phyloP scores from a whole-genome alignment of 2,888 invertebrate species.

The Eurytoma californica region DNA sequence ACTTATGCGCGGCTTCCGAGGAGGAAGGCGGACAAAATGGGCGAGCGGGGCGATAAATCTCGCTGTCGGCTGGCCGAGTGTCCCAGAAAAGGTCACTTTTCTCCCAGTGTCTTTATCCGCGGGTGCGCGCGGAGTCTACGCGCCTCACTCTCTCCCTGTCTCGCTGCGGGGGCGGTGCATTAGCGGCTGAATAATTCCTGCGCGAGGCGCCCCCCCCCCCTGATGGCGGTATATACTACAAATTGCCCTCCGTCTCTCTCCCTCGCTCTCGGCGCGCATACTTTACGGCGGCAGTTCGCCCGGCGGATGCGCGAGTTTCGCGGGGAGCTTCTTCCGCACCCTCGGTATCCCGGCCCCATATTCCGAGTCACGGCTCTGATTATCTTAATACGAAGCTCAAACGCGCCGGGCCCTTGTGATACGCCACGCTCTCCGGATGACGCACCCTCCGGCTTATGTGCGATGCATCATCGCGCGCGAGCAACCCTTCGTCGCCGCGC shows the following conservation, averaged over 20 bases:
- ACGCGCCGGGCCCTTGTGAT: slow-evolving; percentile 56
- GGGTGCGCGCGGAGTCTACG: background rate
- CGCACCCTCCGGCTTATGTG: background rate
- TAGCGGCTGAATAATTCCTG: slow-evolving; percentile 46
- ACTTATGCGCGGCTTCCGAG: background rate
- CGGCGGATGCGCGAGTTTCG: background rate
- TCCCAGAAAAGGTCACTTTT: slow-evolving; percentile 47
- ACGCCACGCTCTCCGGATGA: background rate
- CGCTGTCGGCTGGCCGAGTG: slow-evolving; percentile 24
- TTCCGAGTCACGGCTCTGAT: slow-evolving; percentile 71
- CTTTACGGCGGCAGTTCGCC: slow-evolving; percentile 33
- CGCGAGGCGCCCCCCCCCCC: background rate
- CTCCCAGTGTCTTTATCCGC: slow-evolving; percentile 33
- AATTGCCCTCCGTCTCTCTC: background rate
- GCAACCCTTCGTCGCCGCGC: background rate
- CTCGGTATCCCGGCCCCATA: slow-evolving; percentile 56
- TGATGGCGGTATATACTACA: no score
- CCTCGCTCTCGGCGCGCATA: background rate
- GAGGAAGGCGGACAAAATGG: slow-evolving; percentile 19
- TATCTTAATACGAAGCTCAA: slow-evolving; percentile 71
- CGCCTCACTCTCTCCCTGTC: background rate
- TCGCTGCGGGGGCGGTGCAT: slow-evolving; percentile 25
- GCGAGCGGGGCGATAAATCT: slow-evolving; percentile 48
- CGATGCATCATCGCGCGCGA: slow-evolving; percentile 24
- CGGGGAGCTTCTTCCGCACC: background rate